These are phyloP conservation scores for Tetrapedia diversipes DNA, from an alignment of 2,888 invertebrate genomes.

Conservation along the genomic window DNA sequence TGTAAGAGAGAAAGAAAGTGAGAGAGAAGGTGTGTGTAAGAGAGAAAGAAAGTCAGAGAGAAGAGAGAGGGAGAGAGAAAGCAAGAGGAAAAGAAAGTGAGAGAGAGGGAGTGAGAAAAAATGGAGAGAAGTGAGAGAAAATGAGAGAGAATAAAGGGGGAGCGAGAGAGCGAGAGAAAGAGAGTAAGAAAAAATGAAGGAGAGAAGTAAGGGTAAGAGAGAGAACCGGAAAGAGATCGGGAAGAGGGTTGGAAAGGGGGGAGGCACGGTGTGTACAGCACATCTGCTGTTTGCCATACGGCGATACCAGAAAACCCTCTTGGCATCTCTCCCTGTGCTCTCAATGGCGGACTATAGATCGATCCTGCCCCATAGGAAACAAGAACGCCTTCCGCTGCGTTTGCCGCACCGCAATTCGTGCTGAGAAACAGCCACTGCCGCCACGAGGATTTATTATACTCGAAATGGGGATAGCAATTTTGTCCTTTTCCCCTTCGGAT, in stretches of 20 bases:
- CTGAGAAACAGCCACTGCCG: slow-evolving; percentile 64
- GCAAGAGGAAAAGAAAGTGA: too few species aligned
- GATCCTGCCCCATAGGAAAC: slow-evolving; percentile 69
- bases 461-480: slow-evolving; percentile 41
- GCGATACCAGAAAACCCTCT: slow-evolving; percentile 76
- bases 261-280: slow-evolving; percentile 61
- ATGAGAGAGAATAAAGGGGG: too few species aligned
- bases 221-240: slow-evolving; percentile 2
- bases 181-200: too few species aligned
- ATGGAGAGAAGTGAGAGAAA: too few species aligned
- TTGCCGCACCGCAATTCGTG: slow-evolving; percentile 68
- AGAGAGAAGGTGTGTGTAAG: too few species aligned
- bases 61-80: too few species aligned
- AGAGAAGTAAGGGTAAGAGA: background rate
- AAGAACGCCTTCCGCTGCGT: slow-evolving; percentile 69
- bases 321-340: slow-evolving; percentile 66
- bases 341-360: slow-evolving; percentile 72
- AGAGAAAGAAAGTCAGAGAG: too few species aligned
- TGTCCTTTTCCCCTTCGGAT: slow-evolving; percentile 26
- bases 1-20: too few species aligned
- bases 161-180: too few species aligned
- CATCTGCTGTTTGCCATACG: slow-evolving; percentile 79
- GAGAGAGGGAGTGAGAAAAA: too few species aligned
- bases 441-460: slow-evolving; percentile 56
- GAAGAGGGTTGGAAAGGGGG: slow-evolving; percentile 19